These are phyloP conservation scores for Leptinotarsa lineolata DNA, from an alignment of 1,140 invertebrate genomes.

Conservation along the genomic window DNA sequence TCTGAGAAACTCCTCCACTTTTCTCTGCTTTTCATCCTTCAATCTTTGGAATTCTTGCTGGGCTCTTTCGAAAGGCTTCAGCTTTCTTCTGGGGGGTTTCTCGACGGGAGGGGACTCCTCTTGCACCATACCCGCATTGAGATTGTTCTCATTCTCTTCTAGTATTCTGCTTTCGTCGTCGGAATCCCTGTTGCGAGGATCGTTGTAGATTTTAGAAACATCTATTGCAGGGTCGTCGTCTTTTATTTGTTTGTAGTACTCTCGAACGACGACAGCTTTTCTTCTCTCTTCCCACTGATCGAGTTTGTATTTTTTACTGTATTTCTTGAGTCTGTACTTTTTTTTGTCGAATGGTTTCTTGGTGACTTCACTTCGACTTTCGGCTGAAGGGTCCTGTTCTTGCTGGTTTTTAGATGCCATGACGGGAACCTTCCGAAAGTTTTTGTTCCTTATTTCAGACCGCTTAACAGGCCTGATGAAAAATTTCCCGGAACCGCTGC, in stretches of 20 bases:
- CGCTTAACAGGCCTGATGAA: constrained; percentile 8
- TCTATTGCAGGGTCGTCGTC: constrained; percentile 48
- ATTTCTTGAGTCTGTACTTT: constrained; percentile 66
- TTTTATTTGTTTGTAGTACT: constrained; percentile 63
- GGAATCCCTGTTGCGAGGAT: constrained; percentile 22
- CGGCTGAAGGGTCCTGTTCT: too few species aligned
- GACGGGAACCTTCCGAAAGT: background rate
- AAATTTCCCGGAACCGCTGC: background rate
- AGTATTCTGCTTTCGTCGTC: constrained; percentile 10
- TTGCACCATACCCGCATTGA: constrained; percentile 16
- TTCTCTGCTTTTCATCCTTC: constrained; percentile 62
- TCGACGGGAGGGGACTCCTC: constrained; percentile 37
- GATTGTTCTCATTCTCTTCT: constrained; percentile 18
- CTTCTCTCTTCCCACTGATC: constrained; percentile 67
- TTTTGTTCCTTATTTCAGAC: background rate
- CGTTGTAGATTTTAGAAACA: constrained; percentile 16
- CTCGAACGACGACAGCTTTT: constrained; percentile 60
- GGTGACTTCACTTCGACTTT: background rate
- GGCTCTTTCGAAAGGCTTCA: constrained; percentile 59
- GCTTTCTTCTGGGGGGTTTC: constrained; percentile 37
- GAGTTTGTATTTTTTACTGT: constrained; percentile 70
- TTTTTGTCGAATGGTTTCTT: constrained; percentile 68
- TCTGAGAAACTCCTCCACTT: constrained; percentile 58
- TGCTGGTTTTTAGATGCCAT: background rate
- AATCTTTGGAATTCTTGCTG: constrained; percentile 62